phyloP scores from a whole-genome alignment of 2,888 invertebrate species.

The Dryobota labecula region DNA sequence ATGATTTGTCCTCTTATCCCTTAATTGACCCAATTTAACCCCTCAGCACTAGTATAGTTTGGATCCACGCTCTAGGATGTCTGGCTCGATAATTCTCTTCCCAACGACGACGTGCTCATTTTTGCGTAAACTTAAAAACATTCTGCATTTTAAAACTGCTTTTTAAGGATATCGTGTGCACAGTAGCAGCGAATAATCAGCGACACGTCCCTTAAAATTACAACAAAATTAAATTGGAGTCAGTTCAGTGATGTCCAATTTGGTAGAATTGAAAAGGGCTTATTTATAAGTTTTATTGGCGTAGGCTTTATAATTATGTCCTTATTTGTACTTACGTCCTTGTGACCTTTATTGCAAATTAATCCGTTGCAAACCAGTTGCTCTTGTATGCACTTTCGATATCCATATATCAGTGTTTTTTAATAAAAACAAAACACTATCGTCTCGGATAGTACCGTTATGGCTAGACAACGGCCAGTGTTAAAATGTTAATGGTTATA shows the following conservation, averaged over 20 bases:
- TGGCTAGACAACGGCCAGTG: constrained; percentile 41
- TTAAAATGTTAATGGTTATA: constrained; percentile 49
- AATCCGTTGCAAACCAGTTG: constrained; percentile 50
- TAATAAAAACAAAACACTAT: constrained; percentile 36
- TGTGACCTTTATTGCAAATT: constrained; percentile 48
- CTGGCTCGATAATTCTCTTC: not conserved
- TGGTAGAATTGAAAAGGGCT: constrained; percentile 42
- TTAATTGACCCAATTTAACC: not conserved
- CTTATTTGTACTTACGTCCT: constrained; percentile 32
- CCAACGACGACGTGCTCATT: not conserved
- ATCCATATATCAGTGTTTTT: constrained; percentile 36
- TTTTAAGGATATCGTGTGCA: not conserved
- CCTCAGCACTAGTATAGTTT: not conserved
- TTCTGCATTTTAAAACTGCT: not conserved
- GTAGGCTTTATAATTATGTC: constrained; percentile 50
- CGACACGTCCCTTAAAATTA: constrained; percentile 1
- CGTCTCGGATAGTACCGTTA: constrained; percentile 40
- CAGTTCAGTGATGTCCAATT: constrained; percentile 32
- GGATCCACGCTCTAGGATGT: too few species aligned
- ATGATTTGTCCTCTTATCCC: not conserved
- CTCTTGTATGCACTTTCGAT: constrained; percentile 42
- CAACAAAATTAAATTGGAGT: constrained; percentile 7
- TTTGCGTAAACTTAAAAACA: not conserved
- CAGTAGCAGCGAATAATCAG: constrained; percentile 4
- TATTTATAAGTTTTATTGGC: constrained; percentile 35